Evolutionary conservation across 2,888 invertebrate species (phyloP), one percentile per base, ranked within the genome.

Genomic region (Napeogenes sylphis): DNA sequence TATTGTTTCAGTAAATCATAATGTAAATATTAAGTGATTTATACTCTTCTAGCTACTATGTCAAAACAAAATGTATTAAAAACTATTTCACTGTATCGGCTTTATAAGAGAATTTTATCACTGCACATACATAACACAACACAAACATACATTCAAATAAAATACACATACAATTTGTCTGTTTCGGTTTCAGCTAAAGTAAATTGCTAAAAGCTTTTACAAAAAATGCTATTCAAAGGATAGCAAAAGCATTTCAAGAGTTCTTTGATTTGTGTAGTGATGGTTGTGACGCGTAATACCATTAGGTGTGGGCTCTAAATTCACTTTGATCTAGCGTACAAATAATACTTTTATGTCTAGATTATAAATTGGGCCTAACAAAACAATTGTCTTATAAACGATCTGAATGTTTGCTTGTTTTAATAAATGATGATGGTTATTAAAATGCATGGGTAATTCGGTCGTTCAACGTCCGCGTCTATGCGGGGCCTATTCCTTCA

Each of bases 231-330:
- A 51, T 30, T 30, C n/a, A 63, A 63, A 63, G 60, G 57, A 63
- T 57, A 63, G 59, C 59, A 55, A 53, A 63, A 56, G 59, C 59
- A 59, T 56, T 53, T 55, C 33, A 56, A 45, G 30, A 63, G 59
- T 59, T 63, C 63, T 63, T 63, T 63, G 63, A 63, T 63, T 59
- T 63, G 53, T 56, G 45, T 56, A 57, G 60, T 53, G 57, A 64
- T 64, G 56, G 56, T 59, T 58, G 60, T 57, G 63, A 58, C 63
- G 57, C 57, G 63, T 60, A 64, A 64, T 64, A 58, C 60, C 63
- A 64, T 64, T 60, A 60, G 57, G 60, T 21, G 60, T 54, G 45
- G 45, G 59, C 33, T 45, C 42, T 45, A 46, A 57, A 55, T 45
- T 21, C 63, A 54, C 63, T 64, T 60, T 64, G 60, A 64, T 6